Base-by-base conservation (phyloP, 2,888 invertebrate genomes). In the Falcaria lacertinaria region DNA sequence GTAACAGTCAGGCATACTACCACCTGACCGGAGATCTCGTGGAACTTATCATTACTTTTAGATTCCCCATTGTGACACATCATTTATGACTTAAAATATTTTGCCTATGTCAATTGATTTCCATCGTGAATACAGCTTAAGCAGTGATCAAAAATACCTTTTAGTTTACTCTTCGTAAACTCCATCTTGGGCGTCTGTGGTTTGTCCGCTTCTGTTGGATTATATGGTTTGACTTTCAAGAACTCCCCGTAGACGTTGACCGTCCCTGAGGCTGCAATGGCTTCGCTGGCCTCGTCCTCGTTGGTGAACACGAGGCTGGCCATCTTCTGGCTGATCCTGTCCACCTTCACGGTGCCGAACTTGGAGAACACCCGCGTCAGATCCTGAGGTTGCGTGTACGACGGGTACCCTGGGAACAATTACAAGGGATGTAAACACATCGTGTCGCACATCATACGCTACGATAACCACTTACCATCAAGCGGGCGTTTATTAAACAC, bases 231-330 rank as follows among this genome's bases (percentile, higher is more conserved):
- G 1, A 81, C 69, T 0, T 44, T 39, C 0, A 86, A 59, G 40
- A 70, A 70, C 39, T 76, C 67, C 0, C 85, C 84, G 47, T 84
- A 85, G 0, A 86, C 48, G 42, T 60, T 60, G 33, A 82, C 47
- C 0, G 69, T 66, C 1, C 47, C 45, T 1, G 60, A 53, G 1
- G 62, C 59, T 1, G 43, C 16, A 0, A 73, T 1, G 0, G 80
- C 83, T 0, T 53, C 57, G 0, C 11, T 15, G 0, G 75, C 78
- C 0, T 69, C 64, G 0, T 47, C 53, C 0, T 43, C 52, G 0
- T 43, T 52, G 1, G 15, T 0, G 57, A 65, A 83, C 0, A 48
- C 35, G 0, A 86, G 52, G 0, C 64, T 55, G 0, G 81, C 71
- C 22, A 56, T 52, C 15, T 57, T 57, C 11, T 52, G 50, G 33